Evolutionary conservation across 2,888 invertebrate species (phyloP), one percentile per base, ranked within the genome.

Genomic region (Chaitophorus viminalis): DNA sequence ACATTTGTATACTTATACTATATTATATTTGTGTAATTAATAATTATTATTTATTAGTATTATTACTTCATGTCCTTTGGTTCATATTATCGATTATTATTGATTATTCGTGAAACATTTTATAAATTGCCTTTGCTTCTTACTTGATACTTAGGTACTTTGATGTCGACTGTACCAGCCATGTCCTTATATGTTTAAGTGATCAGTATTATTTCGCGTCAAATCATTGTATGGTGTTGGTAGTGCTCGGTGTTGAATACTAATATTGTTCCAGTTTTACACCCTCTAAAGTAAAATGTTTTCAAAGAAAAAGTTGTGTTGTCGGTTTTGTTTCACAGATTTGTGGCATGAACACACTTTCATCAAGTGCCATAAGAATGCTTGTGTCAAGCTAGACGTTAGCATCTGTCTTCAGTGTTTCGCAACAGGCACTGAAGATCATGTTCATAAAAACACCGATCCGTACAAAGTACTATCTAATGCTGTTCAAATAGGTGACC

Each of bases 261-360:
- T 8, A 18, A 60, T 60, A n/a, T n/a, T n/a, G n/a, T n/a, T n/a
- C n/a, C n/a, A 2, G 29, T 60, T 72, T 18, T 4, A n/a, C 33
- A n/a, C 1, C 9, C 52, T 25, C 33, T 8, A 25, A 46, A 60
- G 52, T 82, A 60, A 82, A 14, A 54, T 75, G 75, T 75, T 75
- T 25, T 25, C 72, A 5, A 81, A 75, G 0, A 39, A 21, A 14
- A 76, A 31, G 8, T 31, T 75, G 31, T 60, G 31, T 33, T 87
- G 87, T 21, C 60, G 75, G 8, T 87, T 87, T 74, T 87, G 87
- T 39, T 81, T 33, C 31, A 46, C 60, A 14, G 79, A 87, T 29
- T 65, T 87, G 8, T 87, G 87, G 87, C 79, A 81, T 9, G 74
- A 87, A 17, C 87, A 81, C n/a, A 65, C 87, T 25, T 87, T 39